Evolutionary conservation across 2,797 vertebrate species (phyloP).

Genomic region (Hapalemur alaotrensis): DNA sequence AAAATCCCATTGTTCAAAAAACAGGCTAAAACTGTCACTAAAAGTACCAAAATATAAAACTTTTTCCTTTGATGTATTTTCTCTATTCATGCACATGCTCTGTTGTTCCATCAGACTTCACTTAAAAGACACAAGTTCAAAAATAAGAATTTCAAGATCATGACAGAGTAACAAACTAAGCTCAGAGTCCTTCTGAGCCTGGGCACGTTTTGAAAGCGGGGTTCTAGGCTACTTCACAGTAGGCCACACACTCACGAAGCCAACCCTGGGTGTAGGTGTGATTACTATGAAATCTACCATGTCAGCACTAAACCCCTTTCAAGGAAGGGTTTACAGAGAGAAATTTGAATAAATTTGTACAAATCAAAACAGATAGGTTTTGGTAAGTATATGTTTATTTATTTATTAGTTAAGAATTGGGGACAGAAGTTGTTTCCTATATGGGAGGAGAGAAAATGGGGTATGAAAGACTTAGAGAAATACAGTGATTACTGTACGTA

Average conservation of each 20-base stretch:
- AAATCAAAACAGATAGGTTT: background rate
- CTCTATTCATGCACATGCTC: background rate
- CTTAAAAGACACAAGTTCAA: background rate
- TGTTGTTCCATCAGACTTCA: background rate
- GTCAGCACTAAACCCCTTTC: background rate
- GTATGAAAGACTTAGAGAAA: background rate
- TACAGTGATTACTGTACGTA: background rate
- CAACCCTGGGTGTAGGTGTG: background rate
- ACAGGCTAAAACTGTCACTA: background rate
- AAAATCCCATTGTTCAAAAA: background rate
- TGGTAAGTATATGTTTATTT: background rate
- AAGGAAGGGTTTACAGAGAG: background rate
- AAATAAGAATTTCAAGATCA: background rate
- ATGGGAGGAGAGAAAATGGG: background rate
- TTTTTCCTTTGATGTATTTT: background rate
- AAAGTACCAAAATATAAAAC: background rate
- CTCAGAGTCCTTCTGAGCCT: background rate
- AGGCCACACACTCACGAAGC: background rate
- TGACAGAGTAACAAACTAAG: background rate
- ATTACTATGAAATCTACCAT: background rate
- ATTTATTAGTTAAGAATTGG: background rate
- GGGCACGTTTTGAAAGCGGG: background rate
- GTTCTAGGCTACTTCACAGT: background rate
- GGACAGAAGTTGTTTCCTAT: background rate
- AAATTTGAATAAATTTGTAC: background rate